Conservation (phyloP, 2,888 invertebrate species). For the Ypsolopha scabrella region DNA sequence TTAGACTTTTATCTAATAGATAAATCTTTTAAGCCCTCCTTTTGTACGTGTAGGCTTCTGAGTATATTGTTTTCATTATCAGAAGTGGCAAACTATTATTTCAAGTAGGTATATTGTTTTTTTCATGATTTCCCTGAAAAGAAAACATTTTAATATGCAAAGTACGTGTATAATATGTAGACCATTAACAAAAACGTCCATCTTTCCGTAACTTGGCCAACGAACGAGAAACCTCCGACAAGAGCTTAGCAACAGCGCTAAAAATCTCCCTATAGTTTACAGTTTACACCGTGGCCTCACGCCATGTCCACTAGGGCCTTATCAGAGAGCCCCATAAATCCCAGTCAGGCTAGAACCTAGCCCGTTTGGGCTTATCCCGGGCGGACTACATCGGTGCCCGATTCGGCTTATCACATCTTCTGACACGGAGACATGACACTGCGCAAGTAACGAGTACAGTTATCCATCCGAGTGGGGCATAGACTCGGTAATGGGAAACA, state of each 20-base stretch:
- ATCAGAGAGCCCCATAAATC: neutral
- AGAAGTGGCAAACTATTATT: too few relatives aligned
- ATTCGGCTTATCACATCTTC: slow-evolving; percentile 3
- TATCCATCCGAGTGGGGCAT: slow-evolving; percentile 4
- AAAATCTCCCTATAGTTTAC: neutral
- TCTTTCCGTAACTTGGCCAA: neutral
- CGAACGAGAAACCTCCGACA: too few relatives aligned
- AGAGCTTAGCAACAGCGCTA: neutral
- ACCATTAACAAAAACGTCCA: neutral
- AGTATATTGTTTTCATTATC: too few relatives aligned
- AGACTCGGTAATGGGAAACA: neutral
- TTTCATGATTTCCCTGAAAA: too few relatives aligned
- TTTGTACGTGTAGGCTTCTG: too few relatives aligned
- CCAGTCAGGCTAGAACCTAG: neutral
- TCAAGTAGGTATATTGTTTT: too few relatives aligned
- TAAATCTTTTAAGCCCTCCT: too few relatives aligned
- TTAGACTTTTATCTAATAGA: too few relatives aligned
- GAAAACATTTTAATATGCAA: too few relatives aligned
- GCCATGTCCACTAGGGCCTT: neutral
- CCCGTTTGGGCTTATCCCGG: slow-evolving; percentile 1
- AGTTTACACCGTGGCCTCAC: neutral
- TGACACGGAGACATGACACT: slow-evolving; percentile 6
- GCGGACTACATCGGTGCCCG: neutral
- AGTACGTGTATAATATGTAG: too few relatives aligned
- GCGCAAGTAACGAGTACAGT: slow-evolving; percentile 6